These are phyloP conservation scores for Quiscalus mexicanus DNA, from an alignment of 2,113 vertebrate genomes.

Conservation along the genomic window DNA sequence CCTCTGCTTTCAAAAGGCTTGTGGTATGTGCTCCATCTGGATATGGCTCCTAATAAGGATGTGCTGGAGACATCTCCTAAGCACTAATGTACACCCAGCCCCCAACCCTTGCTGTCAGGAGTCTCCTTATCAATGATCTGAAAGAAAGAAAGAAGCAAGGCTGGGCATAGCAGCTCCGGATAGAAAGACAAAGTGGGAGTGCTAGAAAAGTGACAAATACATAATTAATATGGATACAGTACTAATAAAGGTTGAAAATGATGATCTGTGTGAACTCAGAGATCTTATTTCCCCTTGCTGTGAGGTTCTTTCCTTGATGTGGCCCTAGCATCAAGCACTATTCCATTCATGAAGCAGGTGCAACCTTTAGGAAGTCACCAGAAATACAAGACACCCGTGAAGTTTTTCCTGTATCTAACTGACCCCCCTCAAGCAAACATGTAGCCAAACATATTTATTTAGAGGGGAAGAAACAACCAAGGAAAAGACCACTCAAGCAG, in stretches of 20 bases:
- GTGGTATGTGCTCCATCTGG: conserved; percentile 36
- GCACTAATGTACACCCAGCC: not conserved
- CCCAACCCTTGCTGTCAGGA: not conserved
- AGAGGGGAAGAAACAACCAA: not conserved
- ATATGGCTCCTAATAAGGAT: conserved; percentile 17
- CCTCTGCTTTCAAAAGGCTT: not conserved
- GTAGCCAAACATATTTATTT: not conserved
- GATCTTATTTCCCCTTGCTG: not conserved
- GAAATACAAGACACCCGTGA: not conserved
- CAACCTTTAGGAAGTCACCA: not conserved
- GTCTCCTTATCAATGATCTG: not conserved
- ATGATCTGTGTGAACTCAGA: not conserved
- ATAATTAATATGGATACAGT: not conserved
- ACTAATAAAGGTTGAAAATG: not conserved
- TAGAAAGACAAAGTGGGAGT: not conserved
- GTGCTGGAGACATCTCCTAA: not conserved
- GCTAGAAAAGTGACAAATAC: not conserved
- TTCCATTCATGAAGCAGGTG: not conserved
- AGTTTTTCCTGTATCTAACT: not conserved
- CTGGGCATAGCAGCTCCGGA: not conserved
- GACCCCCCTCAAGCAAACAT: not conserved
- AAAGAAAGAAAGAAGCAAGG: not conserved
- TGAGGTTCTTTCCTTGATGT: not conserved
- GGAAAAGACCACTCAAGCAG: not conserved
- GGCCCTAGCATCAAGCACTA: not conserved